Conservation (phyloP, 2,888 invertebrate genomes). For the Dorcus parallelipipedus region DNA sequence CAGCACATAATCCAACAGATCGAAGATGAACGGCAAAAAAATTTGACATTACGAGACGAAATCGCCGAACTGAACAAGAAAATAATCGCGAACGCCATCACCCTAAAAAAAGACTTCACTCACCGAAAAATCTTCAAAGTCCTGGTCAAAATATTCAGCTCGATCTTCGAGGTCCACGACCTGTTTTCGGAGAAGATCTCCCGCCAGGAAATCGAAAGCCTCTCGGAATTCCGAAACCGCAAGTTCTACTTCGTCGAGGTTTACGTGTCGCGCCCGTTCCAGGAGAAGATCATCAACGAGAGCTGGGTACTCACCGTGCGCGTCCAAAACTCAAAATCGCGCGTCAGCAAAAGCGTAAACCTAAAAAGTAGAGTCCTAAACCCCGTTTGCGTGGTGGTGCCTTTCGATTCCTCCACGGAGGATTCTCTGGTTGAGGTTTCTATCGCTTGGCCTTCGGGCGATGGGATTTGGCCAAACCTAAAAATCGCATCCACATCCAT, state of each 20-base stretch:
- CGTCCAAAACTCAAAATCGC: constrained; percentile 20
- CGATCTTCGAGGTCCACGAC: constrained; percentile 32
- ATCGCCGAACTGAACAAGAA: constrained; percentile 32
- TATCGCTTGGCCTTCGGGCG: constrained; percentile 28
- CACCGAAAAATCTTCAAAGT: constrained; percentile 33
- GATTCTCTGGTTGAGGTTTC: constrained; percentile 28
- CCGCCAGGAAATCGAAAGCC: constrained; percentile 20
- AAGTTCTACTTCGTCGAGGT: constrained; percentile 41
- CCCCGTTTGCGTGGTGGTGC: constrained; percentile 32
- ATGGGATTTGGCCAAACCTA: constrained; percentile 26
- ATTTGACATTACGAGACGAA: constrained; percentile 28
- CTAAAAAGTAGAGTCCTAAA: constrained; percentile 22
- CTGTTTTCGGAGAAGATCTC: constrained; percentile 32
- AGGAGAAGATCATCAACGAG: constrained; percentile 30
- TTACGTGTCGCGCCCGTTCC: constrained; percentile 34
- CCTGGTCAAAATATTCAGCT: constrained; percentile 37
- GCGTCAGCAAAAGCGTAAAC: constrained; percentile 23
- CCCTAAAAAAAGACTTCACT: constrained; percentile 20
- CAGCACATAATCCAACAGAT: constrained; percentile 37
- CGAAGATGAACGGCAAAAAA: constrained; percentile 34
- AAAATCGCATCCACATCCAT: constrained; percentile 30
- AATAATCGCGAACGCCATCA: constrained; percentile 30
- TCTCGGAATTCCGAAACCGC: constrained; percentile 20
- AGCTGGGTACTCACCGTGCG: constrained; percentile 34
- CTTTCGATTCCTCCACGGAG: constrained; percentile 30